phyloP scores from a whole-genome alignment of 2,888 invertebrate species.

The Theretra japonica region DNA sequence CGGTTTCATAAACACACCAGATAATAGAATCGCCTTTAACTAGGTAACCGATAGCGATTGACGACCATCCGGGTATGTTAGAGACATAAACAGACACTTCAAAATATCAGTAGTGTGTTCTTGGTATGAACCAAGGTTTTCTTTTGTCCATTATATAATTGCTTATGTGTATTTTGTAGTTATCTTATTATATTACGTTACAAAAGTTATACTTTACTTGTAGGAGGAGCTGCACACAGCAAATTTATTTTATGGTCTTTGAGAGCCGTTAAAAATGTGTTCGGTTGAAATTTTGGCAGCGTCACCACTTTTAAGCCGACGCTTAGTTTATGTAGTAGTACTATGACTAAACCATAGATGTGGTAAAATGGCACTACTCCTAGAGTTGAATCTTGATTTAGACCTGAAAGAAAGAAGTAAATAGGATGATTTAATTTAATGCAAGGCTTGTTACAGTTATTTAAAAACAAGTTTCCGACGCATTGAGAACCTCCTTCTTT shows the following conservation, averaged over 20 bases:
- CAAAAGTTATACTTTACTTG: constrained; percentile 78
- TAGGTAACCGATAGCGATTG: no score
- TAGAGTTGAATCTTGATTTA: constrained; percentile 84
- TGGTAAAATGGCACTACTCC: constrained; percentile 91
- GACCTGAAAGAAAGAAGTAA: constrained; percentile 57
- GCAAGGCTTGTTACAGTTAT: no score
- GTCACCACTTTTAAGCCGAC: constrained; percentile 87
- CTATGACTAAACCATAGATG: constrained; percentile 87
- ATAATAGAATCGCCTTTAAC: no score
- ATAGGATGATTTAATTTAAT: not conserved
- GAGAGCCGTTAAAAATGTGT: constrained; percentile 86
- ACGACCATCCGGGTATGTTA: no score
- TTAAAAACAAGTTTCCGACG: no score
- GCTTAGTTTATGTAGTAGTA: constrained; percentile 83
- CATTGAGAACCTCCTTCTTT: no score
- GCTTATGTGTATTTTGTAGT: no score
- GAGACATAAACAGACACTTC: no score
- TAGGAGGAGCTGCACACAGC: constrained; percentile 90
- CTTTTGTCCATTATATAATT: no score
- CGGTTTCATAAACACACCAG: no score
- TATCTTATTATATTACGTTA: not conserved
- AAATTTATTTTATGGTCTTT: constrained; percentile 85
- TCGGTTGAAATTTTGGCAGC: constrained; percentile 89
- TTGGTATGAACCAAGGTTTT: no score
- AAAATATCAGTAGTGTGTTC: no score